Base-by-base conservation (phyloP, 2,888 invertebrate species). In the Automeris io region DNA sequence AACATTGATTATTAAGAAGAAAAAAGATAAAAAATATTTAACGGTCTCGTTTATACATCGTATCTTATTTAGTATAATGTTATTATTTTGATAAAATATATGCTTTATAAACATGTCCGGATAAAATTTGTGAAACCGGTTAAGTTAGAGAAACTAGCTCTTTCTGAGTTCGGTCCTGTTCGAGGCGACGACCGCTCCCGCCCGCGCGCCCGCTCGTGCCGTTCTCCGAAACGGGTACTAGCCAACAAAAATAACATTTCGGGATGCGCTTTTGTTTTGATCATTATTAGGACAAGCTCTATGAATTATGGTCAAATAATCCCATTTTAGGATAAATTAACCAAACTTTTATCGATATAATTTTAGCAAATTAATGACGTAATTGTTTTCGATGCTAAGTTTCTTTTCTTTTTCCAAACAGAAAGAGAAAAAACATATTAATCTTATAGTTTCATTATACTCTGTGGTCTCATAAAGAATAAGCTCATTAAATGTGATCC, bases 181-280 rank as follows among this genome's bases (percentile, higher is more conserved):
- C 66, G 70, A 75, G 85, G 76, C 83, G 85, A 81, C 83, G 85
- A 85, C 85, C 86, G 82, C 69, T 74, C 76, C 77, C 78, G 71
- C 80, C 77, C 73, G 75, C 76, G 53, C 67, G 62, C 66, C 61
- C 69, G 1, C 55, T 63, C 64, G 57, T 61, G 59, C 70, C 70
- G 67, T 79, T 82, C 85, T 80, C 78, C 74, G 78, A 85, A 85
- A 70, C 73, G 71, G 73, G 74, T 74, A 73, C 75, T 75, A 75
- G 65, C 70, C 75, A 83, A 81, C 81, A 71, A 81, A 83, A 86
- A 85, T 81, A 85, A 76, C 75, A 67, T 76, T 81, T 79, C 66
- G 79, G 80, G 81, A 80, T 77, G 76, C 73, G 71, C 71, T 79
- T 81, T 79, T 80, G 74, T 78, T 79, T 76, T 74, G 67, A 65